These are phyloP conservation scores for Isichthys henryi DNA, from an alignment of 2,113 vertebrate species.

Conservation along the genomic window DNA sequence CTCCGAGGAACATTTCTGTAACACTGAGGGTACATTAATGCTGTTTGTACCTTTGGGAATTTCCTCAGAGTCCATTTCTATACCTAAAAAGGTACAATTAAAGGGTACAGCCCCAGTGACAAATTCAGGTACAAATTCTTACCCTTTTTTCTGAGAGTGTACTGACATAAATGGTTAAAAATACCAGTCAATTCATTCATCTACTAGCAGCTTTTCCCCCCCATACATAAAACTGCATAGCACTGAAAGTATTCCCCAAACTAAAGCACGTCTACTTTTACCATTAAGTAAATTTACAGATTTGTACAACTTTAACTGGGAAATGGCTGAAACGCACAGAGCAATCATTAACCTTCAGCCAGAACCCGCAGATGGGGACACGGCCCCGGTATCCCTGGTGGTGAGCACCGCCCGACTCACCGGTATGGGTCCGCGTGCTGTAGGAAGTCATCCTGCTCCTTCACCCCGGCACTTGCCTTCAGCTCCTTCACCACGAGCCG, in stretches of 20 bases:
- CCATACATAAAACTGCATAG: not conserved
- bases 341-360: not conserved
- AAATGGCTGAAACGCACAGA: not conserved
- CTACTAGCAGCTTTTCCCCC: not conserved
- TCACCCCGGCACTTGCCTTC: conserved; percentile 63
- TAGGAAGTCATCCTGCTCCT: conserved; percentile 66
- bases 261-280: not conserved
- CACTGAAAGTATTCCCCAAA: not conserved
- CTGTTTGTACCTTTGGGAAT: too few species aligned
- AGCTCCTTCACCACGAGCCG: conserved; percentile 69
- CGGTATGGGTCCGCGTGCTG: conserved; percentile 69
- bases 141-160: too few species aligned
- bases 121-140: too few species aligned
- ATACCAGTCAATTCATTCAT: not conserved
- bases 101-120: too few species aligned
- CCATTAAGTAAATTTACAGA: not conserved
- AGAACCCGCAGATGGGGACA: not conserved
- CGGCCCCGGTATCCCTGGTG: too few species aligned
- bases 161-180: not conserved
- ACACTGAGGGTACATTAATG: too few species aligned
- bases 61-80: too few species aligned
- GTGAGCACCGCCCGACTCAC: conserved; percentile 48
- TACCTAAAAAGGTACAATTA: too few species aligned
- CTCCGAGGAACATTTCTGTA: too few species aligned
- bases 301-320: not conserved